Base-by-base conservation (phyloP, 2,888 invertebrate genomes). In the Actias luna region DNA sequence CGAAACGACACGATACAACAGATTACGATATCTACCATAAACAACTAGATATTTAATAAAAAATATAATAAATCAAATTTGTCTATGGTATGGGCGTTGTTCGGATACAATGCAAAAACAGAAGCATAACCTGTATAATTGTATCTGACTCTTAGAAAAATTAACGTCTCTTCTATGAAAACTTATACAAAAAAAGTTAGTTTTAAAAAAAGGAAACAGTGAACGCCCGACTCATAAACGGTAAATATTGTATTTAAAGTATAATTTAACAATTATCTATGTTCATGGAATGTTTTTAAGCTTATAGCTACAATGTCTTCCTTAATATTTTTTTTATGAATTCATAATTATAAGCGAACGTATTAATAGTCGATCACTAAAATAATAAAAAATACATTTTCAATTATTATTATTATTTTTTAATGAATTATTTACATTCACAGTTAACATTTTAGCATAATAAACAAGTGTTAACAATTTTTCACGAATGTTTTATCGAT, bases 1-100 rank as follows among this genome's bases (percentile, higher is more conserved):
- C 81, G 83, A 83, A 80, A 89, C 83, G 84, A 79, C 78, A 82
- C 81, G 78, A 85, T 92, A 92, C 92, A 92, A 92, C 92, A 91
- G 89, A 82, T 87, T 84, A 84, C 77, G 77, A 81, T 73, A 75
- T 76, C 82, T 87, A 82, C 77, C 72, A 84, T 85, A 85, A 82
- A 86, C 76, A 79, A 78, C 75, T 83, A 82, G 78, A 76, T 77
- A 72, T 63, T 39, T 59, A 62, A 36, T 60, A 60, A 55, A 69
- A 68, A 62, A 67, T 69, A 71, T 67, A 70, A 73, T 66, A 71
- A 73, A 72, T 55, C 29, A 29, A 29, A 66, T 68, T 75, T 72
- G 59, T 59, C 42, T 59, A 39, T 39, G 59, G 46, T 27, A 0
- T 27, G 59, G 59, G 42, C 42, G 29, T 36, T 58, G 14, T 35